Evolutionary conservation across 1,140 invertebrate genomes (phyloP).

Genomic region (honey bee (Apis mellifera)): DNA sequence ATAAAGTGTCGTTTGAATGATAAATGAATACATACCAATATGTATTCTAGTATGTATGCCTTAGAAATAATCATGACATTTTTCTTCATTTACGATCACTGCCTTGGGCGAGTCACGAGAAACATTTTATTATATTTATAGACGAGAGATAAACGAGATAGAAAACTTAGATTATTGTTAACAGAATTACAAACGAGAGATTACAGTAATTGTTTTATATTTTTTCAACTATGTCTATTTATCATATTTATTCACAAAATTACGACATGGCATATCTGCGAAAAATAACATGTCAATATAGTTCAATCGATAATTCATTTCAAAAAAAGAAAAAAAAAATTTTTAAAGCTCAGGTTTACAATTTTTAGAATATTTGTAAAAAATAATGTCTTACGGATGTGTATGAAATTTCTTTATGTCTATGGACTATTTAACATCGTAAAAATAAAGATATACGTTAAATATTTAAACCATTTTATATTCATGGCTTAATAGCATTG

Average conservation of each 20-base stretch:
- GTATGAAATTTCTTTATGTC: constrained; percentile 33
- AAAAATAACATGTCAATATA: constrained; percentile 12
- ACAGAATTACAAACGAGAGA: neutral
- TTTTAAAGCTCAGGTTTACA: constrained; percentile 7
- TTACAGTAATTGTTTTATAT: constrained; percentile 27
- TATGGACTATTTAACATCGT: constrained; percentile 40
- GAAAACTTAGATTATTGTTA: constrained; percentile 7
- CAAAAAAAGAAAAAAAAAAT: neutral
- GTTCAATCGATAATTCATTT: constrained; percentile 11
- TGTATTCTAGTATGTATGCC: constrained; percentile 29
- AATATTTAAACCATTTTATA: constrained; percentile 8
- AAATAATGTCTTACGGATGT: constrained; percentile 2
- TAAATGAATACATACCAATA: neutral
- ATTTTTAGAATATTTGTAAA: constrained; percentile 3
- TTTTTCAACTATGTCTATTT: constrained; percentile 18
- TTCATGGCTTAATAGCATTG: constrained; percentile 1
- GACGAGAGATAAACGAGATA: constrained; percentile 28
- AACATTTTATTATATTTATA: constrained; percentile 52
- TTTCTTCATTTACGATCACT: constrained; percentile 54
- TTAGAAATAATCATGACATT: constrained; percentile 53
- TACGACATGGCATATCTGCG: neutral
- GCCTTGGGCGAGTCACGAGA: constrained; percentile 49
- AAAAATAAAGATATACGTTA: constrained; percentile 38
- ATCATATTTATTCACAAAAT: constrained; percentile 11
- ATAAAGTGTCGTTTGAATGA: constrained; percentile 26